A percentile compares a stretch with the other conserved stretches of the same genome.
phyloP scores from a whole-genome alignment of 2,888 invertebrate species.

The Anthophora plumipes region DNA sequence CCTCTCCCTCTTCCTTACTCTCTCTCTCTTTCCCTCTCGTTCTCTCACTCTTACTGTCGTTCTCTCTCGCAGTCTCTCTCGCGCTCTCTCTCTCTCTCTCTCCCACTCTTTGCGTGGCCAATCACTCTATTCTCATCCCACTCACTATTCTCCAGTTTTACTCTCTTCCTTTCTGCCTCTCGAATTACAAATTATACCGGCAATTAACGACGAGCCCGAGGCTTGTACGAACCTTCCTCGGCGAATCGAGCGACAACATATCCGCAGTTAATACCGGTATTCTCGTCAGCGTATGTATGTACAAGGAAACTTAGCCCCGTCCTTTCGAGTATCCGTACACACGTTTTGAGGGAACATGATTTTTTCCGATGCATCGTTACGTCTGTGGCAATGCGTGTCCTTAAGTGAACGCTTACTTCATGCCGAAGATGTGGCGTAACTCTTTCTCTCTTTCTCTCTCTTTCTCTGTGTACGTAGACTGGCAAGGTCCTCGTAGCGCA shows the following conservation, averaged over 20 bases:
- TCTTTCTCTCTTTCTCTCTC: no score
- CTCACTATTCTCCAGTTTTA: slow-evolving; percentile 35
- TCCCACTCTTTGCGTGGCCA: background rate
- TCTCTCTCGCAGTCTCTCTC: no score
- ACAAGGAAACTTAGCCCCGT: slow-evolving; percentile 64
- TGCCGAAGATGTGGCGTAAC: slow-evolving; percentile 64
- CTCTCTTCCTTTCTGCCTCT: slow-evolving; percentile 61
- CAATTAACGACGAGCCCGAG: slow-evolving; percentile 75
- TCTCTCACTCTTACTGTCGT: background rate
- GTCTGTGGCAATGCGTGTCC: slow-evolving; percentile 68
- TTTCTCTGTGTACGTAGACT: slow-evolving; percentile 1
- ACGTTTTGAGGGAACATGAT: slow-evolving; percentile 69
- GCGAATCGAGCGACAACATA: slow-evolving; percentile 61
- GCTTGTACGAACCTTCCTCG: slow-evolving; percentile 73
- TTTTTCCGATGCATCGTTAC: slow-evolving; percentile 66
- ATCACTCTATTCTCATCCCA: slow-evolving; percentile 30
- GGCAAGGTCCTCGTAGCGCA: slow-evolving; percentile 40
- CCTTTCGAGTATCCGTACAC: slow-evolving; percentile 33
- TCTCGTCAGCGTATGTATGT: slow-evolving; percentile 57
- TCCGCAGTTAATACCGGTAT: slow-evolving; percentile 66
- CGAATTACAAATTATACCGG: slow-evolving; percentile 78
- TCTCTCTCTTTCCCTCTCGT: background rate
- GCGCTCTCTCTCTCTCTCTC: background rate
- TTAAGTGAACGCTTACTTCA: slow-evolving; percentile 63
- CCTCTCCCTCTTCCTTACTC: slow-evolving; percentile 20